Conservation (phyloP, 2,113 vertebrate species). For the Regulus satrapa region DNA sequence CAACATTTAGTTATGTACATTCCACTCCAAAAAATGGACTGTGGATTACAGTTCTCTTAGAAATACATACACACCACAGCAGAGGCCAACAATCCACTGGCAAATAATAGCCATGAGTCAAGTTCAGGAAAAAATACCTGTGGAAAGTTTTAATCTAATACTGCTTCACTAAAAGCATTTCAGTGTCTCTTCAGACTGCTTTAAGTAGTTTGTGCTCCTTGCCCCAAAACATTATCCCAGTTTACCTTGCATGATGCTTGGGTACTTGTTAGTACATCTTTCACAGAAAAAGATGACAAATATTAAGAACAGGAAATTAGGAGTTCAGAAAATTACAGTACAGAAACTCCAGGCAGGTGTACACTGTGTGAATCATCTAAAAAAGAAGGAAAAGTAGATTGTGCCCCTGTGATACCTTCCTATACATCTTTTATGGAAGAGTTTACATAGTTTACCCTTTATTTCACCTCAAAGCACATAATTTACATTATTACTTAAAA, state of each 20-base stretch:
- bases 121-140: neutral
- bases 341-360: neutral
- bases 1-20: slow-evolving; percentile 8
- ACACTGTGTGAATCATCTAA: neutral
- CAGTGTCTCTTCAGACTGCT: neutral
- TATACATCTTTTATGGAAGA: neutral
- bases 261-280: neutral
- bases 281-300: neutral
- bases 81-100: neutral
- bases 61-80: slow-evolving; percentile 28
- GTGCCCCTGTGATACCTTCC: neutral
- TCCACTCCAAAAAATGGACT: neutral
- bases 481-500: neutral
- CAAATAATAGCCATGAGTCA: neutral
- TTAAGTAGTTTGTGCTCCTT: neutral
- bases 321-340: neutral
- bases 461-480: neutral
- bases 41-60: slow-evolving; percentile 21
- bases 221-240: neutral
- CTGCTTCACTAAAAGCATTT: neutral
- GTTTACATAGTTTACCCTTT: neutral
- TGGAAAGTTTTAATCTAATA: neutral
- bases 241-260: neutral
- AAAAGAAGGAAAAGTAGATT: neutral
- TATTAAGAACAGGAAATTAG: neutral